phyloP scores from a whole-genome alignment of 2,888 invertebrate species.

The Oscheius sp. region DNA sequence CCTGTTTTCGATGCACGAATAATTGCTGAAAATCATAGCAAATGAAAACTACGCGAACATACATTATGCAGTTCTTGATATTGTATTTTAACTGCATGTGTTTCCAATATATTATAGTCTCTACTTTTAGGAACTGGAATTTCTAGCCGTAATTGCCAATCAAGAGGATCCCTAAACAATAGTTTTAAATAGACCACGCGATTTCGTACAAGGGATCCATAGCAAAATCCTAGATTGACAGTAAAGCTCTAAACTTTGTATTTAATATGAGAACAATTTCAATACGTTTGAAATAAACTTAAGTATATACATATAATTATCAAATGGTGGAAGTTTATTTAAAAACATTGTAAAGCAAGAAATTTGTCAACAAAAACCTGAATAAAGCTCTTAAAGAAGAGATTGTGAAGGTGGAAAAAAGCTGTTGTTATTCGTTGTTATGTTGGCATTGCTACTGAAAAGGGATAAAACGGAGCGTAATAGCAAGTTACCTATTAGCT shows the following conservation, averaged over 20 bases:
- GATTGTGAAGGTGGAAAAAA: constrained; percentile 11
- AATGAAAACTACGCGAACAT: background rate
- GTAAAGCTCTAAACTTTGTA: too few relatives aligned
- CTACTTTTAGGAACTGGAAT: constrained; percentile 8
- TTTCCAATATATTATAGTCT: background rate
- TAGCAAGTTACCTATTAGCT: too few relatives aligned
- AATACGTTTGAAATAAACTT: background rate
- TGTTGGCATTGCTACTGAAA: background rate
- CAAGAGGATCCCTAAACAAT: background rate
- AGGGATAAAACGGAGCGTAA: background rate
- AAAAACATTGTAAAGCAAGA: background rate
- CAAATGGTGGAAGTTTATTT: constrained; percentile 1
- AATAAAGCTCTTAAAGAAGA: background rate
- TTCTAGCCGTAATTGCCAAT: constrained; percentile 19
- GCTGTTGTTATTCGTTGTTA: background rate
- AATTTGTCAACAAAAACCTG: background rate
- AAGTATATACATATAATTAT: background rate
- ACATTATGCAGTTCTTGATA: background rate
- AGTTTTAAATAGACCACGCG: too few relatives aligned
- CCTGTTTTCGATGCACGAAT: background rate
- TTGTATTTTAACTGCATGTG: background rate
- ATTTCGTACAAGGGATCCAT: too few relatives aligned
- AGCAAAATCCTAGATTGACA: background rate
- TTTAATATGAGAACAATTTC: too few relatives aligned
- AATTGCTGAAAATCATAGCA: background rate